Conservation (phyloP, 2,113 vertebrate genomes). For the Hiodon alosoides region DNA sequence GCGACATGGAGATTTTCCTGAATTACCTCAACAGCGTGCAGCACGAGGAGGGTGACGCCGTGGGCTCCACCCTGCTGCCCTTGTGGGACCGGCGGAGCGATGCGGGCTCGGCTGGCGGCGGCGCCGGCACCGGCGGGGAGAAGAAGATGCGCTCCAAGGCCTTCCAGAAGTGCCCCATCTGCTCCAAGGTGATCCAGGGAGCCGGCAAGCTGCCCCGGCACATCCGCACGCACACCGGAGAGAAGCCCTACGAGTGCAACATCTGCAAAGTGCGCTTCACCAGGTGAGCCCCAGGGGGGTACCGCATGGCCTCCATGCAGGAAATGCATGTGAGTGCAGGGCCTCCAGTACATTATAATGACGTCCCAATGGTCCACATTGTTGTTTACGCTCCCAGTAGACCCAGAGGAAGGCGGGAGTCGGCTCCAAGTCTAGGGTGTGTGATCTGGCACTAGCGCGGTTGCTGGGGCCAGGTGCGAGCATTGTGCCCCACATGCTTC, state of each 20-base stretch:
- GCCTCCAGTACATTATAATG: slow-evolving; percentile 34
- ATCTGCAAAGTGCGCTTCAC: slow-evolving; percentile 83
- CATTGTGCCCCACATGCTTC: too few species aligned
- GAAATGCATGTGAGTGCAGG: slow-evolving; percentile 19
- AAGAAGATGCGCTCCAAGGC: slow-evolving; percentile 98
- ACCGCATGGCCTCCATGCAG: neutral
- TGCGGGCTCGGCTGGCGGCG: slow-evolving; percentile 30
- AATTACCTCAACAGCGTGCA: slow-evolving; percentile 50
- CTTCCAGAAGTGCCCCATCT: slow-evolving; percentile 99
- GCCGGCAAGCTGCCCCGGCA: slow-evolving; percentile 88
- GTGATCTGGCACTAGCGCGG: neutral
- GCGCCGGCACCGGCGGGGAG: slow-evolving; percentile 49
- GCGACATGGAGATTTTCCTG: slow-evolving; percentile 17
- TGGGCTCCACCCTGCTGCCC: slow-evolving; percentile 72
- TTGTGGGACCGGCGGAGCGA: slow-evolving; percentile 65
- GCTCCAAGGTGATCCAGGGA: slow-evolving; percentile 94
- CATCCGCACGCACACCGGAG: slow-evolving; percentile 96
- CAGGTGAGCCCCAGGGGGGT: slow-evolving; percentile 53
- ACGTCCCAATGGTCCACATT: slow-evolving; percentile 22
- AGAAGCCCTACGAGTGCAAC: slow-evolving; percentile 96
- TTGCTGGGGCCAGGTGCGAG: too few species aligned
- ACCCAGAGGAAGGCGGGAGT: too few species aligned
- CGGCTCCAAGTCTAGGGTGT: neutral
- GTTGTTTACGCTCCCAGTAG: too few species aligned
- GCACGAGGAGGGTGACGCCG: slow-evolving; percentile 63